Evolutionary conservation across 1,140 invertebrate species (phyloP), one percentile per base, ranked within the genome.

Genomic region (Brachionus angularis): DNA sequence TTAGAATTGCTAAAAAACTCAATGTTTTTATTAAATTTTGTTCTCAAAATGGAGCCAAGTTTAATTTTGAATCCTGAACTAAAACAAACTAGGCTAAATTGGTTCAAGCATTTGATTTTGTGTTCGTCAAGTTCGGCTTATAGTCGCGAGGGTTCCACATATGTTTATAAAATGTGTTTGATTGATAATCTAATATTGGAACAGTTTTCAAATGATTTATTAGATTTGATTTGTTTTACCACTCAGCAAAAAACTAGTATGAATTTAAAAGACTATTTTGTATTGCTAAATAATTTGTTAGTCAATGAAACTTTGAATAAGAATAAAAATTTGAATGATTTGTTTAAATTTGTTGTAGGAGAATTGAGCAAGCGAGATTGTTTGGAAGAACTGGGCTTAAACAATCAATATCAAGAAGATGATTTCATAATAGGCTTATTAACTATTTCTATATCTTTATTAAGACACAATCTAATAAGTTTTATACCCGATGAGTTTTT

Each of bases 391-490:
- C 8, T 39, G 4, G 39, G 3, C 12, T 5, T 18, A 5, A 42
- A 58, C 25, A 39, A 18, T 25, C 33, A 18, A 7, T 67, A 29
- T 36, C 3, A 29, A 27, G 67, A 70, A 70, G 67, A 70, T 42
- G 31, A 70, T 27, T 36, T 70, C 29, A 12, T 70, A 18, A 33
- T 34, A 8, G 67, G 67, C 31, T 23, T 52, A 7, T 31, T 70
- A 0, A 21, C 2, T 29, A 23, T 70, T 3, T 29, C n/a, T 7
- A 5, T 14, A 18, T 10, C 46, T 12, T 18, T 70, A 25, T 1
- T 70, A n/a, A 64, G 47, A 31, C 21, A 53, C 25, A 8, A 42
- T n/a, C 23, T 47, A 12, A 4, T 67, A 12, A 42, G 18, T n/a
- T 16, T 34, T 0, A 10, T 34, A 5, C 4, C 23, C 8, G 47